Percentiles rank a stretch among this genome's conserved stretches.
phyloP scores from a whole-genome alignment of 2,888 invertebrate species.

The Rhopalosiphum nymphaeae region DNA sequence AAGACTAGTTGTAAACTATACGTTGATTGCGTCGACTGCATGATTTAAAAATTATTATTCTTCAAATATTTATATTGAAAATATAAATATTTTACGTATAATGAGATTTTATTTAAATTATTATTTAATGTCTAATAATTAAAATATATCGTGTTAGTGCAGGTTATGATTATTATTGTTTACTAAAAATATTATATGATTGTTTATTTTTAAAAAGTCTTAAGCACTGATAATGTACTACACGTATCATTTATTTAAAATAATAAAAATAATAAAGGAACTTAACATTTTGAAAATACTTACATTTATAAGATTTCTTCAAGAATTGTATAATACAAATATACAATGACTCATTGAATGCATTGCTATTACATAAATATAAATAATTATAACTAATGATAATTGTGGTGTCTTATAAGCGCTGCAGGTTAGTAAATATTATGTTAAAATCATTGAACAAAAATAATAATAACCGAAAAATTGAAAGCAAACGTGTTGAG shows the following conservation, averaged over 20 bases:
- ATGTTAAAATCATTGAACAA: neutral
- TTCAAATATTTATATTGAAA: neutral
- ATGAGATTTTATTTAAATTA: neutral
- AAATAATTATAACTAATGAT: neutral
- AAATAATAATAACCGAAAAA: neutral
- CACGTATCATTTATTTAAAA: neutral
- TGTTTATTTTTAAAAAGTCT: neutral
- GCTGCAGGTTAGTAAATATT: neutral
- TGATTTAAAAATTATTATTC: slow-evolving; percentile 1
- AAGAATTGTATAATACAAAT: neutral
- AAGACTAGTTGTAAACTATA: neutral
- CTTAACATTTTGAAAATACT: neutral
- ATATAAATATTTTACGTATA: neutral
- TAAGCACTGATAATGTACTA: neutral
- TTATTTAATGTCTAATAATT: neutral
- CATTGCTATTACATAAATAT: neutral
- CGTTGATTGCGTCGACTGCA: neutral
- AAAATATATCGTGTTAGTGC: no score
- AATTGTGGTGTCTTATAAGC: neutral
- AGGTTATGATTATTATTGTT: neutral
- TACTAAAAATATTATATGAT: neutral
- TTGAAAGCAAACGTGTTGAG: neutral
- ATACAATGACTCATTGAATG: neutral
- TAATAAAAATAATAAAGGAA: neutral
- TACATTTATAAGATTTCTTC: neutral